Base-by-base conservation (phyloP, 1,140 invertebrate genomes). In the Oncopeltus fasciatus region DNA sequence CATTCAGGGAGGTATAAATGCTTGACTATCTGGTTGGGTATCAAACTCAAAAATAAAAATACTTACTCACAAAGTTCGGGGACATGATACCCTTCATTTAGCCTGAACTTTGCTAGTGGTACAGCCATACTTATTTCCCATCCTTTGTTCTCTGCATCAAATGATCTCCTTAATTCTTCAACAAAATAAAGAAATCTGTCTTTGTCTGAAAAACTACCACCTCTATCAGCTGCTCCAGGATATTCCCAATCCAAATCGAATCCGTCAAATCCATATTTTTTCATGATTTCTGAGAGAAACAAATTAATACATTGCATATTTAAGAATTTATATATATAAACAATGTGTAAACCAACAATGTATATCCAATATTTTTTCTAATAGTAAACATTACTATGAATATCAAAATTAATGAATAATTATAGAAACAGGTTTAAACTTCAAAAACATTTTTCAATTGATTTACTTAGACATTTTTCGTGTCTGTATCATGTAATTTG, bases 71-170 rank as follows among this genome's bases (percentile, higher is more conserved):
- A 91, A 31, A 92, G 74, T 71, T 90, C 87, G 16, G 87, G 87
- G 2, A 92, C 89, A 68, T 93, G 87, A 69, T 93, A 93, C 1
- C 88, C 89, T 74, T 90, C 88, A 69, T 89, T 83, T 8, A 92
- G 74, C 16, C 88, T 74, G 70, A 90, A 90, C 71, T 89, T 90
- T 0, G 88, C 88, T 20, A 92, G 74, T 0, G 89, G 88, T 29
- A 92, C 89, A 0, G 90, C 88, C 76, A 89, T 88, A 0, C 89
- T 92, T 20, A 93, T 81, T 70, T 92, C 85, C 86, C 87, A 91
- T n/a, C 81, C 83, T 68, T 81, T 84, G 0, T 79, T 79, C 62
- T 79, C 81, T 24, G 78, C 80, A 69, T 86, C 78, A 70, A 93
- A 92, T 18, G 88, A 89, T 16, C 83, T 76, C 64, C 83, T 75